Evolutionary conservation across 2,113 vertebrate genomes (phyloP), one percentile per base, ranked within the genome.

Genomic region (Marcusenius ussheri): DNA sequence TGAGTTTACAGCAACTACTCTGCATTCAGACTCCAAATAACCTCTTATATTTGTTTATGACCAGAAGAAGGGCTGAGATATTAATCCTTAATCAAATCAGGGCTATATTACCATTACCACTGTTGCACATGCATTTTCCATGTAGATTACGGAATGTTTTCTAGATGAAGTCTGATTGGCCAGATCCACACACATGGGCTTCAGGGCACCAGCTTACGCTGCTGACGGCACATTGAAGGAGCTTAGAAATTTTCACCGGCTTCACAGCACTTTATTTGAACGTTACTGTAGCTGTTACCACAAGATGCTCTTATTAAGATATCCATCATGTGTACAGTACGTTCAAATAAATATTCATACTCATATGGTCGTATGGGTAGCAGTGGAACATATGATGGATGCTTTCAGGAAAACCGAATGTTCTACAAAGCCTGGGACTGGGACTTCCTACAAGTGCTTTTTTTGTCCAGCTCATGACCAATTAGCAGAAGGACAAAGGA

Each of bases 401-500:
- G 35, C 74, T 47, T 31, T 46, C 21, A 77, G 21, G 19, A 62
- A 88, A 27, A 24, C 47, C 27, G 87, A 88, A 88, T 83, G 35
- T 58, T 89, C 50, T 84, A 50, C 80, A 89, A 56, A 45, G 39
- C 11, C 56, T 66, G 39, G 19, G 24, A 84, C 45, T 66, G 53
- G 83, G 27, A 45, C 39, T 56, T n/a, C 45, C 47, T 80, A 56
- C 47, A 39, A 84, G 53, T 19, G 2, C 77, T 42, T 35, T 45
- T 84, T 50, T 62, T 47, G 9, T 89, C 50, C n/a, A 42, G n/a
- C 50, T 42, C 10, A 39, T 56, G 27, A 39, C 24, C 21, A n/a
- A 70, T 90, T 21, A 90, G 31, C 45, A 86, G 7, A 86, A 90
- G 42, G 83, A 31, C 83, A 86, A 89, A 62, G 50, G 46, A 46